A percentile compares a stretch with the other conserved stretches of the same genome.
These are phyloP conservation scores for Drosophila sordidula DNA, from an alignment of 2,888 invertebrate genomes.

Conservation along the genomic window DNA sequence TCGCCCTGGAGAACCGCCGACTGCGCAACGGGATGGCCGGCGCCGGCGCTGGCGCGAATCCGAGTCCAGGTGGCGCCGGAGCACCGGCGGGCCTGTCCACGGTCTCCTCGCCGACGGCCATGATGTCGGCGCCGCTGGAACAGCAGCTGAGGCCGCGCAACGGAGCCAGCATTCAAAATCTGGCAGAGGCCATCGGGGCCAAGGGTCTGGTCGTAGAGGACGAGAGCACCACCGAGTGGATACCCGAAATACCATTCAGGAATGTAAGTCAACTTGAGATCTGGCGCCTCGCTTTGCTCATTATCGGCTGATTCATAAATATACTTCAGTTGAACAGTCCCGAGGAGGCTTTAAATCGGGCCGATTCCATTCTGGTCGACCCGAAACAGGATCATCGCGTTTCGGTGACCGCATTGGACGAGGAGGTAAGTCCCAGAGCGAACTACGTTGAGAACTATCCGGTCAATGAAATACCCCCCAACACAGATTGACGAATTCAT, in stretches of 20 bases:
- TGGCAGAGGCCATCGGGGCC: constrained; percentile 75
- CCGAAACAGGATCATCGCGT: constrained; percentile 80
- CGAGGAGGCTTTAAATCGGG: constrained; percentile 82
- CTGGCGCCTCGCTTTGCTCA: too few species aligned
- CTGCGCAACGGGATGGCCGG: constrained; percentile 60
- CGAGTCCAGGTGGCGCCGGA: constrained; percentile 12
- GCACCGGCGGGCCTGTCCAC: constrained; percentile 56
- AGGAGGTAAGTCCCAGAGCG: constrained; percentile 75
- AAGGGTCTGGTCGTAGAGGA: constrained; percentile 89
- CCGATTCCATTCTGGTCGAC: constrained; percentile 82
- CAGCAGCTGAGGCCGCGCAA: constrained; percentile 65
- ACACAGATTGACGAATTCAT: constrained; percentile 91
- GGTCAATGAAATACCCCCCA: neutral
- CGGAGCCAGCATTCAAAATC: constrained; percentile 68
- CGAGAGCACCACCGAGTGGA: constrained; percentile 93
- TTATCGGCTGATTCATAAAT: too few species aligned
- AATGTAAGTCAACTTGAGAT: constrained; percentile 87
- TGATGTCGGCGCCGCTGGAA: constrained; percentile 61
- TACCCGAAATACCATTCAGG: constrained; percentile 96
- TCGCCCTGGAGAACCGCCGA: constrained; percentile 67
- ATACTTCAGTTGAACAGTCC: constrained; percentile 82
- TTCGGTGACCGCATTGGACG: constrained; percentile 83
- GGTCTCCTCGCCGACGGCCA: constrained; percentile 75
- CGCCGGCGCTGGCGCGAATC: constrained; percentile 11
- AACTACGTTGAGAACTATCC: neutral